Conservation (phyloP, 2,113 vertebrate species). For the Leptosomus discolor region DNA sequence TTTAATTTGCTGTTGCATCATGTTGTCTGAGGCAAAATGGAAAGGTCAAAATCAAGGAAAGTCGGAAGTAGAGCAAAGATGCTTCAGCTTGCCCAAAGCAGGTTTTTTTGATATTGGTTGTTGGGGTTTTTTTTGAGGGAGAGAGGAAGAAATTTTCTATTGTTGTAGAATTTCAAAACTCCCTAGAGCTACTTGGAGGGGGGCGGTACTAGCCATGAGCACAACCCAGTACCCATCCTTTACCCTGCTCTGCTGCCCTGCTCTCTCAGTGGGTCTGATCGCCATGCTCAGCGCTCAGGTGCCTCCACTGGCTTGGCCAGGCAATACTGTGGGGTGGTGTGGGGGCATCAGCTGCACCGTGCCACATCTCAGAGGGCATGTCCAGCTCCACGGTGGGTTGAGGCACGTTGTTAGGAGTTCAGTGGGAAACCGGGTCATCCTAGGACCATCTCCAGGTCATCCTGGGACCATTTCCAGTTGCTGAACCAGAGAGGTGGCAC, state of each 20-base stretch:
- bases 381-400: rapidly evolving
- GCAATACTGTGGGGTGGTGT: rapidly evolving
- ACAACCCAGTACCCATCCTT: background rate
- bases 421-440: background rate
- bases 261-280: background rate
- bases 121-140: background rate
- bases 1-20: background rate
- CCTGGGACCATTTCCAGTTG: background rate
- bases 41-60: background rate
- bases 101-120: background rate
- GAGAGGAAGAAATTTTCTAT: background rate
- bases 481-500: rapidly evolving
- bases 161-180: background rate
- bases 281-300: rapidly evolving
- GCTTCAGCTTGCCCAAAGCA: background rate
- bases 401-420: background rate
- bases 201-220: rapidly evolving
- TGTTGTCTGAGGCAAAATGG: background rate
- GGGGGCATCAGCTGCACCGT: rapidly evolving
- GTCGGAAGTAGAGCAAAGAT: background rate
- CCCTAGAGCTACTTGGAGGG: background rate
- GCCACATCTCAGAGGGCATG: rapidly evolving
- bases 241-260: rapidly evolving
- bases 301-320: rapidly evolving
- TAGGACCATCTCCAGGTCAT: background rate